Conservation (phyloP, 1,140 invertebrate genomes). For the Drosophila arawakana region DNA sequence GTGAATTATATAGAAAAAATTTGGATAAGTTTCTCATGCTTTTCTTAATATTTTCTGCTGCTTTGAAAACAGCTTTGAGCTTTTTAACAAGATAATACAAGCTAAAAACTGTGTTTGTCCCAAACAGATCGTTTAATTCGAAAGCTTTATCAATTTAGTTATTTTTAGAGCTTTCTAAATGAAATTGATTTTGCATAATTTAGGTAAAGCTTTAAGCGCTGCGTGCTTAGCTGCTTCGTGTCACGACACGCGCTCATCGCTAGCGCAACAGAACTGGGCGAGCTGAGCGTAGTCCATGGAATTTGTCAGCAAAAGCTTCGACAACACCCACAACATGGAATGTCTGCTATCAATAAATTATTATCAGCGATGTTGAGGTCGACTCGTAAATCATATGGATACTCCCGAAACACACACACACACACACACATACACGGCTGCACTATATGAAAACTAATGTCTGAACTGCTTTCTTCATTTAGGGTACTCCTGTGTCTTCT, state of each 20-base stretch:
- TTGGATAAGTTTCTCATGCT: not conserved
- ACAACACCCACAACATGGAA: conserved; percentile 50
- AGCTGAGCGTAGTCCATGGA: conserved; percentile 4
- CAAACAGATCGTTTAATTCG: too few relatives aligned
- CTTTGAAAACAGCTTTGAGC: too few relatives aligned
- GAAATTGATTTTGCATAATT: too few relatives aligned
- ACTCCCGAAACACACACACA: too few relatives aligned
- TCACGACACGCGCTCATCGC: conserved; percentile 9
- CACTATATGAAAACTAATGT: conserved; percentile 45
- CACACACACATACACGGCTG: conserved; percentile 28
- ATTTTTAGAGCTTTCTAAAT: too few relatives aligned
- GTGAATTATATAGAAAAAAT: conserved; percentile 3
- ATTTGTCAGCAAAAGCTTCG: conserved; percentile 9
- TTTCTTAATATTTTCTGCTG: not conserved
- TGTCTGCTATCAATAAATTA: conserved; percentile 78
- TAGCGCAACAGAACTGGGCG: not conserved
- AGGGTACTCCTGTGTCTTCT: conserved; percentile 6
- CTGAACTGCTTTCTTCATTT: not conserved
- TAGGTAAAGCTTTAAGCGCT: not conserved
- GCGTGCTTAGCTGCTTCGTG: not conserved
- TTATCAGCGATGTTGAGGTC: conserved; percentile 61
- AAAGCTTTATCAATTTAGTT: too few relatives aligned
- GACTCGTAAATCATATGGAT: conserved; percentile 74
- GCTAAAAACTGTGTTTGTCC: too few relatives aligned
- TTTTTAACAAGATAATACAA: too few relatives aligned